A percentile compares a stretch with the other conserved stretches of the same genome.
These are phyloP conservation scores for Drosophila prolongata DNA, from an alignment of 2,888 invertebrate species.

Conservation along the genomic window DNA sequence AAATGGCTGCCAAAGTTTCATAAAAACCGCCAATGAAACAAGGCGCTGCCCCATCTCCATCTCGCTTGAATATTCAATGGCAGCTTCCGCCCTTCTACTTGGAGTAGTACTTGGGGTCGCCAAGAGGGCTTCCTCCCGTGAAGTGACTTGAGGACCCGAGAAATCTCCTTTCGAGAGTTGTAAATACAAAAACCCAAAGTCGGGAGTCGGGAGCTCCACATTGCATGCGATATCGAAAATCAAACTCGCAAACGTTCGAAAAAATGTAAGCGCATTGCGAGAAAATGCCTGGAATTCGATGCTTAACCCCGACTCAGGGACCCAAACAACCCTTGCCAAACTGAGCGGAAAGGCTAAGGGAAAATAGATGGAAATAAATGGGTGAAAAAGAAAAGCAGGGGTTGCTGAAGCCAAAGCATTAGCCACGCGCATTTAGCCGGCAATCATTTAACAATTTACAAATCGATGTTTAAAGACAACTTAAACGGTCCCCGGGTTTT, in stretches of 20 bases:
- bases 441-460: conserved; percentile 83
- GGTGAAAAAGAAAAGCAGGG: not conserved
- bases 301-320: conserved; percentile 29
- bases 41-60: conserved; percentile 42
- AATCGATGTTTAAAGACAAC: conserved; percentile 82
- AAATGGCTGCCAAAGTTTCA: conserved; percentile 68
- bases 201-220: not conserved
- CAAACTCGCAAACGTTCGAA: conserved; percentile 34
- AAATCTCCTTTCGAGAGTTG: conserved; percentile 14
- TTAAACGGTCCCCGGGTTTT: conserved; percentile 43
- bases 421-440: conserved; percentile 79
- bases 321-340: conserved; percentile 29
- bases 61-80: conserved; percentile 76
- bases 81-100: conserved; percentile 63
- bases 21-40: conserved; percentile 68
- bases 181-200: conserved; percentile 2
- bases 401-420: conserved; percentile 54
- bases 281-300: conserved; percentile 68
- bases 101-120: conserved; percentile 58
- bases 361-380: conserved; percentile 4
- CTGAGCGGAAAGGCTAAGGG: conserved; percentile 17
- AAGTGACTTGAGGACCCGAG: conserved; percentile 13
- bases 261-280: conserved; percentile 67
- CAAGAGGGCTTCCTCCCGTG: conserved; percentile 45
- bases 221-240: conserved; percentile 42